Percentiles rank a stretch among this genome's conserved stretches.
phyloP scores from a whole-genome alignment of 2,888 invertebrate species.

The Spatulosminthurus flaviceps region DNA sequence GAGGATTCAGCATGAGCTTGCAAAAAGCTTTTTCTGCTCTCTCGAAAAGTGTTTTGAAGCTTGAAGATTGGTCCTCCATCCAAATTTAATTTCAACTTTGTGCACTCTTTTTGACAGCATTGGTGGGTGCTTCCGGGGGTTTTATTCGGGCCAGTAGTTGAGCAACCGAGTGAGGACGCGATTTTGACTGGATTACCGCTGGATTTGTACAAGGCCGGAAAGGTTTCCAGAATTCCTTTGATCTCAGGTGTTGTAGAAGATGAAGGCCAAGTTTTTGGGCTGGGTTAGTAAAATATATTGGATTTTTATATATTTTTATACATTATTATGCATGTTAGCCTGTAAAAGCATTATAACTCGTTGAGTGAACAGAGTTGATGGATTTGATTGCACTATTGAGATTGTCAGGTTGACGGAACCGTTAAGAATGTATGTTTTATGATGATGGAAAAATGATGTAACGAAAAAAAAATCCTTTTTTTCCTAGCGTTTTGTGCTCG shows the following conservation, averaged over 20 bases:
- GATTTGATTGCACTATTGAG: too few relatives aligned
- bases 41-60: neutral
- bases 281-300: constrained; percentile 28
- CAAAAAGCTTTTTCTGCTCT: neutral
- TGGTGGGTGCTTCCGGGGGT: constrained; percentile 50
- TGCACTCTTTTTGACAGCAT: constrained; percentile 25
- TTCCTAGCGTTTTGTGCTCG: too few relatives aligned
- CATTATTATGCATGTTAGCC: neutral
- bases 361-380: neutral
- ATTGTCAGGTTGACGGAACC: too few relatives aligned
- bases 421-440: too few relatives aligned
- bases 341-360: neutral
- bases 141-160: constrained; percentile 45
- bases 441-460: too few relatives aligned
- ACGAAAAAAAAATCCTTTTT: too few relatives aligned
- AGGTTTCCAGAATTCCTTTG: constrained; percentile 45
- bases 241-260: constrained; percentile 44
- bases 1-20: neutral
- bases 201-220: constrained; percentile 34
- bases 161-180: constrained; percentile 36
- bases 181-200: constrained; percentile 35
- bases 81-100: neutral
- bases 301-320: neutral
- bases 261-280: constrained; percentile 48
- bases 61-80: neutral